Base-by-base conservation (phyloP, 2,888 invertebrate species). In the Cremastobaeus sp. region DNA sequence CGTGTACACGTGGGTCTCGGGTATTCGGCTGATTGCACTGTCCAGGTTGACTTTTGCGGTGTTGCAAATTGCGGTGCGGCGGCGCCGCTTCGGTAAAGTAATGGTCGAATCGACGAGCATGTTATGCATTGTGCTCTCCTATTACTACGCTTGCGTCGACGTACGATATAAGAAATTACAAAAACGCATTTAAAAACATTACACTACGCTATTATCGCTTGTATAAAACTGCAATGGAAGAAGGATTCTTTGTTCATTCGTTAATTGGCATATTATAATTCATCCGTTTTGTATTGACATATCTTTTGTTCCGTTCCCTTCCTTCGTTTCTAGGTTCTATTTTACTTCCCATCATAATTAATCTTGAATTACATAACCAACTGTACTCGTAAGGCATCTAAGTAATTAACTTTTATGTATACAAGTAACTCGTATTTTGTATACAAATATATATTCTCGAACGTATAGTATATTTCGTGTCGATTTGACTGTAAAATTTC, bases 381-480 rank as follows among this genome's bases (percentile, higher is more conserved):
- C 60, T 65, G 64, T 65, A 76, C 69, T 65, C 47, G 69, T 76
- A 72, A 76, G 76, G 69, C 76, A 72, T 76, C 76, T 76, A 72
- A 75, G 71, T 75, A 68, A 72, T 65, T 60, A 72, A 74, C 73
- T 62, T 17, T 69, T 50, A 59, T 68, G 60, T 64, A 68, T 47
- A 57, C 68, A 50, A n/a, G n/a, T n/a, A n/a, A n/a, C n/a, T n/a
- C 21, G 50, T 55, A 55, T 14, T 34, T 6, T 57, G 52, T 52
- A 60, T 43, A 55, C 62, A 60, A 59, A 72, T 32, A 60, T 55
- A 62, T 55, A 66, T 62, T 62, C 45, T 8, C 45, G 47, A 48
- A 57, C 64, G 54, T 47, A 35, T 32, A 20, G 28, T 39, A 14
- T 35, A 52, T 54, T 72, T 59, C 65, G 35, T 54, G 65, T 52